Base-by-base conservation (phyloP, 2,797 vertebrate genomes). In the Rhyacichthys aspro region DNA sequence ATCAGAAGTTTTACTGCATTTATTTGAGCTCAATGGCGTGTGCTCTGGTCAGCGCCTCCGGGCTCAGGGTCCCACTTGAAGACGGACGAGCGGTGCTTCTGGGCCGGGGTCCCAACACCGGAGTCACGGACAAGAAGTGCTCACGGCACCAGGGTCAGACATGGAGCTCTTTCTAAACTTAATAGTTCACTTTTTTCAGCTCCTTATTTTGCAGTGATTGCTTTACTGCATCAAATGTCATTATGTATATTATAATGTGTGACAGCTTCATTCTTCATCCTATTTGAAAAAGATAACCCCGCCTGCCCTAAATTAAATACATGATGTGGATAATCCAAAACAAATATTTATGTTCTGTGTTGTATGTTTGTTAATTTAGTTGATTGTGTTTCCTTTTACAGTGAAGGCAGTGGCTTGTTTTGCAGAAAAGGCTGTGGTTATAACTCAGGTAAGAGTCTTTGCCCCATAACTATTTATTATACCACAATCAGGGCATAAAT, bases 391-490 rank as follows among this genome's bases (percentile, higher is more conserved):
- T 74, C 41, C 77, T 67, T 9, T 52, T 23, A 6, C 72, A 94
- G 93, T 94, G 58, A 94, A 94, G 64, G 83, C 88, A 57, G 92
- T 93, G 73, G 90, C 93, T 53, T 84, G 88, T 57, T 91, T 78
- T 68, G 74, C 78, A 56, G 87, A 89, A 70, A 83, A 83, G 74
- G 78, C 88, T 68, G 86, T 89, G 46, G 73, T 90, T 66, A 84
- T 94, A n/a, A 93, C 92, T 8, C 92, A 93, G 92, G 94, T 94
- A 90, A 55, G 71, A 54, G 39, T 12, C 1, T 1, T 41, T 15
- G 5, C 9, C 7, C 17, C 5, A 4, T 36, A 11, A n/a, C 38
- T 18, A 4, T 9, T 7, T 28, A 1, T 53, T 3, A 47, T 2
- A 6, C 6, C 11, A 46, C 4, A 15, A 1, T 0, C 10, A 18